Conservation (phyloP, 2,113 vertebrate genomes). For the Anguilla japonica region DNA sequence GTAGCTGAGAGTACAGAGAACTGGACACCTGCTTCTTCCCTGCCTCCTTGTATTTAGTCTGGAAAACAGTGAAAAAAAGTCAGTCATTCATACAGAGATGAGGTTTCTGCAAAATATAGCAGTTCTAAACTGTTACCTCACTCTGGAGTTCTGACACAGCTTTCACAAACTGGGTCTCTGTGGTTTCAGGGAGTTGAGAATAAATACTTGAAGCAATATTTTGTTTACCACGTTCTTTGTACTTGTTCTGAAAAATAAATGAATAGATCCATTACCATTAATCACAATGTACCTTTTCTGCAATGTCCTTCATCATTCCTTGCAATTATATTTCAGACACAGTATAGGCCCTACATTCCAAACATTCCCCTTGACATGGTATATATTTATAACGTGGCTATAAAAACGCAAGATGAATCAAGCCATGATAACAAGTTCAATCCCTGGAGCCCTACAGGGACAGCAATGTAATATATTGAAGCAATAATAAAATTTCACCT, state of each 20-base stretch:
- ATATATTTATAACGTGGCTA: neutral
- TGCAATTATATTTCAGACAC: neutral
- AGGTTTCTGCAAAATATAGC: constrained; percentile 31
- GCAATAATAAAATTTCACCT: neutral
- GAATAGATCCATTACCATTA: neutral
- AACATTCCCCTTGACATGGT: neutral
- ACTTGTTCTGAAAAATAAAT: constrained; percentile 73
- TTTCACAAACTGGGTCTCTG: constrained; percentile 82
- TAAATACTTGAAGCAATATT: constrained; percentile 78
- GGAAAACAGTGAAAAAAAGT: neutral
- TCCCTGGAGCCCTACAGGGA: neutral
- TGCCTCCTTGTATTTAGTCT: constrained; percentile 83
- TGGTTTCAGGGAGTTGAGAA: constrained; percentile 84
- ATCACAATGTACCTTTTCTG: neutral
- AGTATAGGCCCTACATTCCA: neutral
- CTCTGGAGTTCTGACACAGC: constrained; percentile 82
- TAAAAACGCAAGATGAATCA: neutral
- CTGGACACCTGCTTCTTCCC: constrained; percentile 70
- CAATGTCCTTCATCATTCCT: neutral
- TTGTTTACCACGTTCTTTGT: constrained; percentile 78
- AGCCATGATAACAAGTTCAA: neutral
- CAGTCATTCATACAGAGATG: neutral
- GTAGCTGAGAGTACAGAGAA: constrained; percentile 81
- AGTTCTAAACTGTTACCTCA: constrained; percentile 66
- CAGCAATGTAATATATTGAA: neutral